Conservation (phyloP, 2,113 vertebrate genomes). For the Oryzias curvinotus region DNA sequence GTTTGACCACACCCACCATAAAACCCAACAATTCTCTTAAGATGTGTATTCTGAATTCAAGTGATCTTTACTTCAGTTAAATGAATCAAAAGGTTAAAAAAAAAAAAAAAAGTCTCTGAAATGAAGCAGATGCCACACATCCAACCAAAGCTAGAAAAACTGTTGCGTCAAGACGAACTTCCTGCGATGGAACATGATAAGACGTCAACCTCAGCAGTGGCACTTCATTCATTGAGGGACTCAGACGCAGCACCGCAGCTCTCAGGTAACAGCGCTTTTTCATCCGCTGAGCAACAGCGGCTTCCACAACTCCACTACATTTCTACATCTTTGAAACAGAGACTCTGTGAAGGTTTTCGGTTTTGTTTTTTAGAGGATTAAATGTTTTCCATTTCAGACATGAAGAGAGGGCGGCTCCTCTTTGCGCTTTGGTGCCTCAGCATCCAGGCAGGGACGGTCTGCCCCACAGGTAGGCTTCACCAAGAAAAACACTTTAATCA, state of each 20-base stretch:
- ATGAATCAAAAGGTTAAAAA: no score
- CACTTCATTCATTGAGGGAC: constrained; percentile 33
- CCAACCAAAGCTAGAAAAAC: neutral
- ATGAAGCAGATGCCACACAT: neutral
- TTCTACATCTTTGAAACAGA: no score
- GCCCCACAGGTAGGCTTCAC: constrained; percentile 12
- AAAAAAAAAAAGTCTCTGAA: no score
- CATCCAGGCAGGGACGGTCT: neutral
- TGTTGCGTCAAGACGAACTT: constrained; percentile 14
- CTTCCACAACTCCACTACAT: no score
- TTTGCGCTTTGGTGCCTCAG: constrained; percentile 22
- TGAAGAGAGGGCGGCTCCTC: constrained; percentile 30
- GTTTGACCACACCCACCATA: no score
- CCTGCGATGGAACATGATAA: constrained; percentile 34
- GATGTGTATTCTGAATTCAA: no score
- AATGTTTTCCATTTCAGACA: constrained; percentile 4
- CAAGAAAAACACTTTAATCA: neutral
- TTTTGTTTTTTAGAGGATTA: no score
- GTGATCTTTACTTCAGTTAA: no score
- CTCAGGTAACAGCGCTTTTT: constrained; percentile 34
- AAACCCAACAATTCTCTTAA: no score
- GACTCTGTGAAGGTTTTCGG: neutral
- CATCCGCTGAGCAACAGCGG: no score
- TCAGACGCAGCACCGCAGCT: constrained; percentile 20
- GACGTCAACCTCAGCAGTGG: constrained; percentile 22